Evolutionary conservation across 2,797 vertebrate genomes (phyloP).

Genomic region (Myotis daubentonii): DNA sequence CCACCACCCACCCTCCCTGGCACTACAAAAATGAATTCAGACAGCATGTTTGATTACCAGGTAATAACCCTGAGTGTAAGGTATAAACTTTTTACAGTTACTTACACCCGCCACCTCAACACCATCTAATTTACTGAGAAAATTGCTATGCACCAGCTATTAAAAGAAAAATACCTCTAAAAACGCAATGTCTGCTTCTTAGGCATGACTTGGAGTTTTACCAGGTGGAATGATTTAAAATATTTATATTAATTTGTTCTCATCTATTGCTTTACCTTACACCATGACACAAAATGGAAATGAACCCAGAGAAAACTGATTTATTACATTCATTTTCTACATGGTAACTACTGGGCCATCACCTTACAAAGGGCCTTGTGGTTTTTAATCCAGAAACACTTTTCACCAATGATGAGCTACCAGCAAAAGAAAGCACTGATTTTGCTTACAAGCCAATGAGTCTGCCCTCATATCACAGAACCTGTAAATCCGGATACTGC

Average conservation of each 20-base stretch:
- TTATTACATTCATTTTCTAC: conserved; percentile 2
- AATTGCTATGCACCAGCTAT: background rate
- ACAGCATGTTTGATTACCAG: conserved; percentile 84
- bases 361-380: conserved; percentile 25
- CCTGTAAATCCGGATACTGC: conserved; percentile 32
- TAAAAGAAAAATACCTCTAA: conserved; percentile 44
- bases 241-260: conserved; percentile 45
- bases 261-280: conserved; percentile 31
- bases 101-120: conserved; percentile 37
- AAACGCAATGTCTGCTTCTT: background rate
- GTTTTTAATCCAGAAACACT: conserved; percentile 11
- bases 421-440: conserved; percentile 70
- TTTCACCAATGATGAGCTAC: background rate
- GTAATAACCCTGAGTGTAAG: conserved; percentile 68
- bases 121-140: conserved; percentile 22
- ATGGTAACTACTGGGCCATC: background rate
- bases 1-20: conserved; percentile 85
- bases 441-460: conserved; percentile 85
- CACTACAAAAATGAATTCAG: conserved; percentile 86
- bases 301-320: conserved; percentile 22
- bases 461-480: conserved; percentile 46
- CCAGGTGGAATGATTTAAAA: conserved; percentile 29
- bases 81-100: conserved; percentile 79
- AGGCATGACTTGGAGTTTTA: conserved; percentile 2
- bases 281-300: conserved; percentile 55